Evolutionary conservation across 2,113 vertebrate species (phyloP).

Genomic region (Sinocyclocheilus grahami): DNA sequence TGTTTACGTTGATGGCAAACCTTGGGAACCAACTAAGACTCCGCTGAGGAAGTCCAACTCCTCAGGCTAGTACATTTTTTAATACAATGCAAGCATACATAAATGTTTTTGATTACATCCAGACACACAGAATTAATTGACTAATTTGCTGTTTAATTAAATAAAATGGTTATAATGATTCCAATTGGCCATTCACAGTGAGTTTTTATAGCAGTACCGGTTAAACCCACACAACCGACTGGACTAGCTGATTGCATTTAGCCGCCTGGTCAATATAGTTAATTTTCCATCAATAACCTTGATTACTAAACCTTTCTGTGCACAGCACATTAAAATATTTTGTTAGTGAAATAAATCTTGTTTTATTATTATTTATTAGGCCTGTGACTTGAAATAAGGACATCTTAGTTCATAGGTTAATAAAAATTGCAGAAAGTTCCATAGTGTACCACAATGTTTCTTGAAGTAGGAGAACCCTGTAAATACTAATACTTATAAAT

Average conservation of each 20-base stretch:
- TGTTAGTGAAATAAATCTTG: not conserved
- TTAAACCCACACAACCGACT: not conserved
- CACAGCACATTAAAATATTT: not conserved
- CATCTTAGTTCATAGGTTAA: not conserved
- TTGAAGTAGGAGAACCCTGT: not conserved
- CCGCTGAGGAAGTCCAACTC: not conserved
- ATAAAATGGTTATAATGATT: not conserved
- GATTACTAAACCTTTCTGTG: not conserved
- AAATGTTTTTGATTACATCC: not conserved
- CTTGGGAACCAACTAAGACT: not conserved
- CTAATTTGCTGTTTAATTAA: not conserved
- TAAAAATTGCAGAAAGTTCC: not conserved
- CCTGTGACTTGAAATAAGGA: not conserved
- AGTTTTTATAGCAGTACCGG: not conserved
- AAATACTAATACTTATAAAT: not conserved
- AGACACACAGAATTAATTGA: constrained; percentile 2
- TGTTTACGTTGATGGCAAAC: not conserved
- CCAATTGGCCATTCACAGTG: not conserved
- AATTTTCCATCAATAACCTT: not conserved
- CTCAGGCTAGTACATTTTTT: constrained; percentile 1
- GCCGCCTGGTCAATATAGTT: not conserved
- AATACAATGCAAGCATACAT: not conserved
- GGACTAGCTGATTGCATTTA: not conserved
- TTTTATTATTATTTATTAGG: not conserved
- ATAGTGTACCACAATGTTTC: not conserved